A percentile compares a stretch with the other conserved stretches of the same genome.
These are phyloP conservation scores for Syngnathoides biaculeatus DNA, from an alignment of 2,113 vertebrate species.

Conservation along the genomic window DNA sequence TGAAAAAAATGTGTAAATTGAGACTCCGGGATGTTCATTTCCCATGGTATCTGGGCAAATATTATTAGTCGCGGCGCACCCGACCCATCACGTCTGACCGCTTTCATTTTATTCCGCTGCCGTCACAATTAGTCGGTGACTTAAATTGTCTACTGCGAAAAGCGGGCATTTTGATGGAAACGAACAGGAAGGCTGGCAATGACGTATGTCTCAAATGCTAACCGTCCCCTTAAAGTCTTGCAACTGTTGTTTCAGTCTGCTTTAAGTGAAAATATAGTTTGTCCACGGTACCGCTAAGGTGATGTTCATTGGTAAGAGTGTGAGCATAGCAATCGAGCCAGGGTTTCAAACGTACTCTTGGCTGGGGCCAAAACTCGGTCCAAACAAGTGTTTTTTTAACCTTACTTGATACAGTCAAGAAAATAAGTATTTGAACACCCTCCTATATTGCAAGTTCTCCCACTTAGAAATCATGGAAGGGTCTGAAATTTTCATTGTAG, in stretches of 20 bases:
- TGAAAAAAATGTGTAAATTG: constrained; percentile 62
- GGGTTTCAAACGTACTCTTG: neutral
- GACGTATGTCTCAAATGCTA: neutral
- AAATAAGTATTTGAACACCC: too few species aligned
- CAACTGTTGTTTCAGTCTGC: neutral
- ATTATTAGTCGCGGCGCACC: constrained; percentile 60
- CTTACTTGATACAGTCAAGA: too few species aligned
- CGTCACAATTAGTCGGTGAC: constrained; percentile 51
- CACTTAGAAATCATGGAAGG: too few species aligned
- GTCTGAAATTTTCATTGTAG: too few species aligned
- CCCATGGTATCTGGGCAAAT: constrained; percentile 67
- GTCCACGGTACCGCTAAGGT: neutral
- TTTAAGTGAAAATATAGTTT: neutral
- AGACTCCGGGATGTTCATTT: constrained; percentile 61
- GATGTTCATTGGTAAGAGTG: neutral
- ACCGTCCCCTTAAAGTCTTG: neutral
- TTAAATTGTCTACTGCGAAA: constrained; percentile 14
- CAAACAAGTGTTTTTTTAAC: too few species aligned
- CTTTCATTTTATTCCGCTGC: constrained; percentile 42
- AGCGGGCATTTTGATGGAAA: neutral
- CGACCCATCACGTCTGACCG: constrained; percentile 61
- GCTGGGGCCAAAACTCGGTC: too few species aligned
- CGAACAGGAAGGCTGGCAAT: neutral
- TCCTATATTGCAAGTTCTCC: too few species aligned
- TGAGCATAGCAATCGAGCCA: neutral